Conservation (phyloP, 2,113 vertebrate genomes). For the Carassius carassius region DNA sequence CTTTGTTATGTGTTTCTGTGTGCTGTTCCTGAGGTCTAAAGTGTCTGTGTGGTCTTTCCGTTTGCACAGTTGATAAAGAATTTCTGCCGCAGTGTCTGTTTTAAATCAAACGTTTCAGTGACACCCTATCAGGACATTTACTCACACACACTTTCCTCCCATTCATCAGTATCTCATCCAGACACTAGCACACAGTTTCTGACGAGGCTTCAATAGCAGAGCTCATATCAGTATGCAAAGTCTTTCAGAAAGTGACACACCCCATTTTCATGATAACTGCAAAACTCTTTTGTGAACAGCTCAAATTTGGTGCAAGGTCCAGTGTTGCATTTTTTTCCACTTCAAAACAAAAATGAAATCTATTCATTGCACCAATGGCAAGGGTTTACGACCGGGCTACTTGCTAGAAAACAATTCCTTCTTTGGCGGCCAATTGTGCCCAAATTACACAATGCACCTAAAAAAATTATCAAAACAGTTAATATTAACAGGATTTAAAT, state of each 20-base stretch:
- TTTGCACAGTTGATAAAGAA: neutral
- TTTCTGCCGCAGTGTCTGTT: neutral
- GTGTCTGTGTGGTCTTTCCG: neutral
- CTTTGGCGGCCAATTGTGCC: neutral
- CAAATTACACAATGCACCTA: neutral
- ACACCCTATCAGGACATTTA: neutral
- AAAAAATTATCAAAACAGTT: neutral
- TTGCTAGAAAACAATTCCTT: neutral
- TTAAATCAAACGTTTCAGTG: neutral
- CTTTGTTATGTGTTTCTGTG: no score
- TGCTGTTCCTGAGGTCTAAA: neutral
- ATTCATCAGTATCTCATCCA: neutral
- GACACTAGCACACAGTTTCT: neutral
- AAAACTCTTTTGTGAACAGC: neutral
- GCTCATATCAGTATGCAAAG: neutral
- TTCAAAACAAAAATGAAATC: neutral
- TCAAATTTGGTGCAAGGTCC: neutral
- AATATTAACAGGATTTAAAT: neutral
- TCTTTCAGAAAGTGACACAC: neutral
- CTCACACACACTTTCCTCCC: neutral
- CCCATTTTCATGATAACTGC: neutral
- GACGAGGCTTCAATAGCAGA: neutral
- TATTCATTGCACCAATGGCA: neutral
- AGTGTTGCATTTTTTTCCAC: neutral
- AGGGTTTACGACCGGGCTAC: neutral